These are phyloP conservation scores for Anolis sagrei DNA, from an alignment of 2,113 vertebrate genomes.

Conservation along the genomic window DNA sequence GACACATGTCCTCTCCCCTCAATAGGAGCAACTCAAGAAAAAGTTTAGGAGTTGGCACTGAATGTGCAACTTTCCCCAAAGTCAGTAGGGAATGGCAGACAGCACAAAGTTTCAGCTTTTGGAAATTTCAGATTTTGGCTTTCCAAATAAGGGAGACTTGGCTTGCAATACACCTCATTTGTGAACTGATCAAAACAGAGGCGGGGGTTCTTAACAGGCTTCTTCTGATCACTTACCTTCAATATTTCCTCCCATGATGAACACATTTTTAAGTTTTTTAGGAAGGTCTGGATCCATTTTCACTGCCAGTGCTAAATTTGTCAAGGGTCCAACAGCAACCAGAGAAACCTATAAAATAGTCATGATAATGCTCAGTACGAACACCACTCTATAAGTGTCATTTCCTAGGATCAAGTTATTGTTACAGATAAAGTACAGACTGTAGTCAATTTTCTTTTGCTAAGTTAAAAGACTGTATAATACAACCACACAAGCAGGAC, in stretches of 20 bases:
- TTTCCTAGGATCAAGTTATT: slow-evolving; percentile 1
- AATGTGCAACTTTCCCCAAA: too few species aligned
- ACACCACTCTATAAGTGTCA: not conserved
- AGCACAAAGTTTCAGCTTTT: too few species aligned
- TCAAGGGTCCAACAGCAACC: slow-evolving; percentile 83
- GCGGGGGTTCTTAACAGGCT: not conserved
- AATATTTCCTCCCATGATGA: slow-evolving; percentile 88
- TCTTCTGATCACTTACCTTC: slow-evolving; percentile 75
- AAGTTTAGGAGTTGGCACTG: too few species aligned
- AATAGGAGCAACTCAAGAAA: too few species aligned
- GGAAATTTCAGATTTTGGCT: too few species aligned
- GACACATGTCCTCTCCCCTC: too few species aligned
- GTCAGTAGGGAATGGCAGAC: too few species aligned
- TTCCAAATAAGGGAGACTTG: too few species aligned
- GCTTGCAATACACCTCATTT: too few species aligned
- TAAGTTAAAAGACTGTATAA: not conserved
- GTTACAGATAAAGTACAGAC: not conserved
- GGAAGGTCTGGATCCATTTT: slow-evolving; percentile 81
- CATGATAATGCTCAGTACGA: not conserved
- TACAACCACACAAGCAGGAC: not conserved
- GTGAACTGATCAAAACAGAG: not conserved
- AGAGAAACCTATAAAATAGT: slow-evolving; percentile 49
- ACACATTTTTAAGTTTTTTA: slow-evolving; percentile 77
- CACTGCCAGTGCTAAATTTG: slow-evolving; percentile 84
- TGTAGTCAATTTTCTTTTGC: not conserved